Conservation (phyloP, 1,140 invertebrate species). For the Macrobrachium nipponense region DNA sequence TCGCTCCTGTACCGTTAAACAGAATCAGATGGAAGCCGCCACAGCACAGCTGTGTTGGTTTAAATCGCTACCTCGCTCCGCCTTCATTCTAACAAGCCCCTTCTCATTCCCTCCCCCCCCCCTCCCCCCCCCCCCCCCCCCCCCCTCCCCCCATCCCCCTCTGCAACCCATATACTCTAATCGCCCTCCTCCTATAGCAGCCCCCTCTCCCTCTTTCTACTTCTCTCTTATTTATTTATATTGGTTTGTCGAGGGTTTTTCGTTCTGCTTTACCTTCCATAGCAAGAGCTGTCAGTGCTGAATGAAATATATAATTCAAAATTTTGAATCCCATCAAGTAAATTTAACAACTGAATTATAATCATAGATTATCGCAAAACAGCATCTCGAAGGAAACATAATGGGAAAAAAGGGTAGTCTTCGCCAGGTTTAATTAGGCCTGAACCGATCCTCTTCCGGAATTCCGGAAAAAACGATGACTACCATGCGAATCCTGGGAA, state of each 20-base stretch:
- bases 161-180: not conserved
- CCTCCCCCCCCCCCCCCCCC: not conserved
- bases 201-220: not conserved
- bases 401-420: too few species aligned
- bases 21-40: not conserved
- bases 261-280: too few species aligned
- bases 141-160: not conserved
- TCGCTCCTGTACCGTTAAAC: not conserved
- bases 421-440: too few species aligned
- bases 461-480: too few species aligned
- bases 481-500: too few species aligned
- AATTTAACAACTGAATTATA: too few species aligned
- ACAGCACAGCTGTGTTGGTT: not conserved
- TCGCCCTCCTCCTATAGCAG: not conserved
- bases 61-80: not conserved
- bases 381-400: too few species aligned
- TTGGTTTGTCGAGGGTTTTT: not conserved
- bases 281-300: not conserved
- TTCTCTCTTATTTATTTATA: not conserved
- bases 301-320: too few species aligned
- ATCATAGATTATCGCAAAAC: too few species aligned
- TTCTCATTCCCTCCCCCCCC: constrained; percentile 2
- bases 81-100: not conserved
- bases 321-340: too few species aligned
- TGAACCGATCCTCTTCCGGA: too few species aligned